Percentiles rank a stretch among this genome's conserved stretches.
Conservation (phyloP, 2,797 vertebrate species). For the Pelochelys cantorii region DNA sequence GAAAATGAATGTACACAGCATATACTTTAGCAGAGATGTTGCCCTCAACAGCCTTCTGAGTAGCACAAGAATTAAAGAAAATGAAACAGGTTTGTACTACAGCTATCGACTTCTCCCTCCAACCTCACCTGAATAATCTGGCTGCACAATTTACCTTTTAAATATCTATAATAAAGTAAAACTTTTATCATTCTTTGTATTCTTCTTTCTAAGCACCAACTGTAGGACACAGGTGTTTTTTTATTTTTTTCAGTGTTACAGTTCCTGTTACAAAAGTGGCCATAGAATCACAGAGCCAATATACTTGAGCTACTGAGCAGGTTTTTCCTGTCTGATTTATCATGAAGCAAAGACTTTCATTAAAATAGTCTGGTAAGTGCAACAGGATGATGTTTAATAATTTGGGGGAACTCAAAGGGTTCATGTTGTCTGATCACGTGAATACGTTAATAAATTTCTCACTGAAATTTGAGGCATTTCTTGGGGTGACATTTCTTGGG, state of each 20-base stretch:
- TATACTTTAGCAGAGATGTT: background rate
- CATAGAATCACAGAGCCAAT: background rate
- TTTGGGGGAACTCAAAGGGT: background rate
- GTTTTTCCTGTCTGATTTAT: background rate
- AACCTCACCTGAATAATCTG: background rate
- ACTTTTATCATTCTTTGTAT: background rate
- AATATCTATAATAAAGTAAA: background rate
- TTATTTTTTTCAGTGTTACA: background rate
- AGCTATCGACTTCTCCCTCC: background rate
- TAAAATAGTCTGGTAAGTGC: background rate
- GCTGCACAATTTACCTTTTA: background rate
- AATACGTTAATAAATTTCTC: background rate
- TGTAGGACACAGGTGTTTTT: background rate
- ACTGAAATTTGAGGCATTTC: background rate
- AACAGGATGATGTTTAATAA: background rate
- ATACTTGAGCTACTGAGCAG: background rate
- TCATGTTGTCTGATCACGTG: background rate
- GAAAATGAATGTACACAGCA: constrained; percentile 11
- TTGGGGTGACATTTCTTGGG: background rate
- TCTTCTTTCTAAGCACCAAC: background rate
- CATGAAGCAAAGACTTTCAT: background rate
- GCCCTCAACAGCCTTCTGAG: background rate
- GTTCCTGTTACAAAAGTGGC: background rate
- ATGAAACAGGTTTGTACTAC: background rate
- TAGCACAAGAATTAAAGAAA: constrained; percentile 12